Evolutionary conservation across 2,797 vertebrate species (phyloP).

Genomic region (Smutsia gigantea): DNA sequence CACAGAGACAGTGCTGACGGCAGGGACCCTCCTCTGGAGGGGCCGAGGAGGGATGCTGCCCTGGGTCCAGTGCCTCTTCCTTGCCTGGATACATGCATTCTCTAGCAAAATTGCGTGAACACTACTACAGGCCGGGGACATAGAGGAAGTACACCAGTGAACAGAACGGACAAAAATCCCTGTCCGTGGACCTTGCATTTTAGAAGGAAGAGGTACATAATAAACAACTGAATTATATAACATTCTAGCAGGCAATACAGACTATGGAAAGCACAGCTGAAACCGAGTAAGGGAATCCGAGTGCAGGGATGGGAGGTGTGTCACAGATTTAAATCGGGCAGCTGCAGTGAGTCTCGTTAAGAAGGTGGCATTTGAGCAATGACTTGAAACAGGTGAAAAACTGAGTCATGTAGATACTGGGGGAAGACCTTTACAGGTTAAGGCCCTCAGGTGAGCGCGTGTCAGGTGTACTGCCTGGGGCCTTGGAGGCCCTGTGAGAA

Average conservation of each 20-base stretch:
- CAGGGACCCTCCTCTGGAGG: neutral
- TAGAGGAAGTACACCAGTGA: neutral
- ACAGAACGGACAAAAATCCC: neutral
- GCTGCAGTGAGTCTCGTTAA: neutral
- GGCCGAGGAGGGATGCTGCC: neutral
- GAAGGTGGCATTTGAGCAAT: neutral
- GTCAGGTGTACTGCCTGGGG: accelerated
- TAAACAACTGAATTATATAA: neutral
- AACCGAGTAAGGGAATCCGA: neutral
- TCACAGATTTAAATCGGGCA: neutral
- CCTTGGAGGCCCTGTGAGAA: neutral
- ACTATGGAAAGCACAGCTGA: neutral
- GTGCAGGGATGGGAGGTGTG: neutral
- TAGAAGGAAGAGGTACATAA: neutral
- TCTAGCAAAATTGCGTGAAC: neutral
- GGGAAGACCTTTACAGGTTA: neutral
- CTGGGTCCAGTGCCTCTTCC: neutral
- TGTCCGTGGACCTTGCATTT: neutral
- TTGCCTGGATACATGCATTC: neutral
- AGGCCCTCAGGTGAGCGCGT: neutral
- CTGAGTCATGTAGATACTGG: neutral
- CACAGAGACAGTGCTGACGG: neutral
- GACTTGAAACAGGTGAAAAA: neutral
- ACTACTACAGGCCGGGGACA: neutral
- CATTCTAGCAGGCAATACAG: neutral